A percentile compares a stretch with the other conserved stretches of the same genome.
phyloP scores from a whole-genome alignment of 2,113 vertebrate genomes.

The Brachyhypopomus occidentalis region DNA sequence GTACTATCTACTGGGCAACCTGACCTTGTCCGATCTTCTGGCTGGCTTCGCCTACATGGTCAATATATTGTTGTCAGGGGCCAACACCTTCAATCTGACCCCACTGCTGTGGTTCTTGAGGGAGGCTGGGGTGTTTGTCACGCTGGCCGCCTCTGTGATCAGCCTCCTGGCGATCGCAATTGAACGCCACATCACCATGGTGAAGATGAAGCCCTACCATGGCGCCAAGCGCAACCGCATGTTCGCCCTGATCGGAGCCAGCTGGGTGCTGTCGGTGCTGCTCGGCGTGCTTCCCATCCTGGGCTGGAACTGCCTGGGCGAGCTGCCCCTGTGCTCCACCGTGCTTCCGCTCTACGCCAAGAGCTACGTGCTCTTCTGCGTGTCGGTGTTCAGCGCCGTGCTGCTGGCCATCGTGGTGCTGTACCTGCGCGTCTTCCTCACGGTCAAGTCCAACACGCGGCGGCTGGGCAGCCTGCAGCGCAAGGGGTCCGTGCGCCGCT shows the following conservation, averaged over 20 bases:
- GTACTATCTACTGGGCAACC: constrained; percentile 88
- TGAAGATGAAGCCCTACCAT: constrained; percentile 78
- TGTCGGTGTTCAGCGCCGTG: constrained; percentile 77
- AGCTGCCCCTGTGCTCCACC: constrained; percentile 80
- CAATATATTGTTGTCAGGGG: constrained; percentile 85
- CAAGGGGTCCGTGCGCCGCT: constrained; percentile 66
- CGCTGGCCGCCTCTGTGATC: constrained; percentile 83
- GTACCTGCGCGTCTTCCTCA: constrained; percentile 82
- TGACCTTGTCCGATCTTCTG: constrained; percentile 87
- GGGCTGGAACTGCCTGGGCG: constrained; percentile 88
- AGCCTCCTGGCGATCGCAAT: constrained; percentile 89
- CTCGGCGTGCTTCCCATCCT: constrained; percentile 82
- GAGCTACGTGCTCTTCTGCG: constrained; percentile 84
- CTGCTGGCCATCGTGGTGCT: constrained; percentile 83
- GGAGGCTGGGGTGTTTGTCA: constrained; percentile 88
- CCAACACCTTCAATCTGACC: constrained; percentile 80
- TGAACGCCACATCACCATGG: constrained; percentile 87
- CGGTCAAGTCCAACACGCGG: constrained; percentile 75
- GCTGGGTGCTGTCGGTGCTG: constrained; percentile 79
- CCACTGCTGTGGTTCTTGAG: constrained; percentile 85
- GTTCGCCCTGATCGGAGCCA: constrained; percentile 76
- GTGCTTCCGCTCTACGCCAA: constrained; percentile 88
- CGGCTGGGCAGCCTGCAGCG: constrained; percentile 63
- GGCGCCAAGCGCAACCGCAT: constrained; percentile 77
- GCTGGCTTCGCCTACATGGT: constrained; percentile 85